Evolutionary conservation across 2,797 vertebrate genomes (phyloP), one percentile per base, ranked within the genome.

Genomic region (Triplophysa bombifrons): DNA sequence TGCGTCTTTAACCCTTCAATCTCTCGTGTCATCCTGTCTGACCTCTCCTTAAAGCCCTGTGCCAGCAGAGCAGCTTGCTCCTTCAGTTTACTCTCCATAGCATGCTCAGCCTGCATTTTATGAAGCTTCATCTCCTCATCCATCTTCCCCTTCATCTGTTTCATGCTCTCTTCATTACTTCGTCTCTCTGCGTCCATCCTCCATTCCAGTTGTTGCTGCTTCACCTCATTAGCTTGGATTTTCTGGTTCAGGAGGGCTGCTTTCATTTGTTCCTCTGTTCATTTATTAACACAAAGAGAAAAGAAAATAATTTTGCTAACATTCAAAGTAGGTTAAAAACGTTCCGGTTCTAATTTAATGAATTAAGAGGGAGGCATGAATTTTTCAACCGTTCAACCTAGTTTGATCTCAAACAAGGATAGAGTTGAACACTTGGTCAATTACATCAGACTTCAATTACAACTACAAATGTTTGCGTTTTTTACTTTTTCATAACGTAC

Each of bases 71-170:
- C 51, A 17, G 68, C 65, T 68, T 87, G 85, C 50, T 88, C 87
- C 4, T 27, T 19, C 48, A 88, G 30, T 72, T 86, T 88, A 27
- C 74, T 76, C 1, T 86, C 58, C 63, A 88, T 2, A 0, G 84
- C 84, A 64, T 38, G 72, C 6, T 53, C 5, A n/a, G 17, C 17
- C 19, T 53, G 17, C 17, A 6, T 5, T n/a, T n/a, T 53, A 17
- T 53, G 51, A 53, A 53, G 51, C 51, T n/a, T n/a, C 51, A 53
- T 53, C 51, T 53, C 51, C 5, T n/a, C 17, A n/a, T 53, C 51
- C 51, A 53, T 53, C 51, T 53, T 53, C 51, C n/a, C 6, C 51
- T 53, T 53, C 51, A 53, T 53, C 51, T n/a, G 51, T 53, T 5
- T 53, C 51, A 53, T n/a, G 17, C 17, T 53, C 17, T 53, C 51